Percentiles rank a stretch among this genome's conserved stretches.
phyloP scores from a whole-genome alignment of 2,797 vertebrate species.

The Chelidonichthys spinosus region DNA sequence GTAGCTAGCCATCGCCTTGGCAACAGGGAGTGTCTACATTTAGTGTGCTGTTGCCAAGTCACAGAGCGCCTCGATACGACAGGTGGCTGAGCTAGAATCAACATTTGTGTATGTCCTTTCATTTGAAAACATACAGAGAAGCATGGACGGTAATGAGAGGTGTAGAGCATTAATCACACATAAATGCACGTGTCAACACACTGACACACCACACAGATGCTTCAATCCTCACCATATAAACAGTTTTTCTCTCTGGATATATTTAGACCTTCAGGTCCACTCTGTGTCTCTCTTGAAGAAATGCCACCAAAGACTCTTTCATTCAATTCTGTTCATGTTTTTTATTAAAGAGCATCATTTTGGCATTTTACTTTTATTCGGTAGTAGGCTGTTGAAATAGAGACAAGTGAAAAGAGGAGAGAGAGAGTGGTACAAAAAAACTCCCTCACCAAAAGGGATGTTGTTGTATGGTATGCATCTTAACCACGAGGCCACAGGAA shows the following conservation, averaged over 20 bases:
- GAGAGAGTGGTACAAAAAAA: background rate
- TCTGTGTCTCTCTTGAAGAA: conserved; percentile 7
- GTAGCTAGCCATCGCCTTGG: conserved; percentile 55
- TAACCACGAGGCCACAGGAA: background rate
- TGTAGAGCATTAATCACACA: conserved; percentile 29
- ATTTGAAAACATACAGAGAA: conserved; percentile 41
- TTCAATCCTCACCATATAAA: conserved; percentile 2
- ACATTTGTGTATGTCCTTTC: conserved; percentile 64
- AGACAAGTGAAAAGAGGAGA: background rate
- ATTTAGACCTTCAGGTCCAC: conserved; percentile 41
- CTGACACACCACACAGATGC: conserved; percentile 16
- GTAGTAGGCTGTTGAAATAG: background rate
- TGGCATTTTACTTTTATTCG: background rate
- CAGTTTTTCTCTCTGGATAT: conserved; percentile 38
- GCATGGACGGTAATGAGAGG: conserved; percentile 11
- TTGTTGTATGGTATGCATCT: background rate
- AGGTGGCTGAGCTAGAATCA: conserved; percentile 75
- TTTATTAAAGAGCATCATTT: background rate
- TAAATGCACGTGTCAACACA: conserved; percentile 24
- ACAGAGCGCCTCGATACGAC: conserved; percentile 54
- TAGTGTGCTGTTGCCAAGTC: conserved; percentile 62
- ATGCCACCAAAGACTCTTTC: background rate
- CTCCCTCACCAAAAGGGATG: background rate
- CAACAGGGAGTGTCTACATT: conserved; percentile 72
- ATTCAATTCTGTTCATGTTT: background rate